A percentile compares a stretch with the other conserved stretches of the same genome.
Evolutionary conservation across 23 tunicate species (phyloP).

Genomic region (Ciona savignyi): DNA sequence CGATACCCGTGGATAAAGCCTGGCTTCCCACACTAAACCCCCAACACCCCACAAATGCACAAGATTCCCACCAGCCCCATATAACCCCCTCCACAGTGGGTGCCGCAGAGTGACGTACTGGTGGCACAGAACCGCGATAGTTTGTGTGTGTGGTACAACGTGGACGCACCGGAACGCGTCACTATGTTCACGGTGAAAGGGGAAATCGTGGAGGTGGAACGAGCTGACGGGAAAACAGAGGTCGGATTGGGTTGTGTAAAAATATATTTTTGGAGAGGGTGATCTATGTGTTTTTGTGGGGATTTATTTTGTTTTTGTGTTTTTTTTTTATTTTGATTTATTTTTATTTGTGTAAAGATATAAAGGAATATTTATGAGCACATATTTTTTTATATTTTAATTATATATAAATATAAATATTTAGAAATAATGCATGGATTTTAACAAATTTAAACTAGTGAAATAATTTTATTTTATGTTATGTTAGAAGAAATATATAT

Average conservation of each 20-base stretch:
- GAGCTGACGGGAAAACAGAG: constrained; percentile 83
- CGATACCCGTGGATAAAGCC: too few relatives aligned
- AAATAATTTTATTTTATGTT: too few relatives aligned
- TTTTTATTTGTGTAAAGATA: not conserved
- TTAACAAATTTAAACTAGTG: too few relatives aligned
- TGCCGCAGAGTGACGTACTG: constrained; percentile 96
- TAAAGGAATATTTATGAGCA: too few relatives aligned
- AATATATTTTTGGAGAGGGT: not conserved
- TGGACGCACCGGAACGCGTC: constrained; percentile 87
- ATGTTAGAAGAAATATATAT: too few relatives aligned
- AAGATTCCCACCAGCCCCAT: too few relatives aligned
- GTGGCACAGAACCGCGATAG: constrained; percentile 91
- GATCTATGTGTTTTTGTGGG: not conserved
- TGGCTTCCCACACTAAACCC: too few relatives aligned
- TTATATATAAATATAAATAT: too few relatives aligned
- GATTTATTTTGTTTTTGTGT: not conserved
- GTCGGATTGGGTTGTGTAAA: constrained; percentile 11
- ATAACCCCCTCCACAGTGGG: constrained; percentile 60
- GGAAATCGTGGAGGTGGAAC: constrained; percentile 61
- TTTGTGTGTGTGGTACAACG: constrained; percentile 96
- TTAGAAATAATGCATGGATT: too few relatives aligned
- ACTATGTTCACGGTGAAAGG: constrained; percentile 95
- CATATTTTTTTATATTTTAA: too few relatives aligned
- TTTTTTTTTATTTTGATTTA: not conserved
- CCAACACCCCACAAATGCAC: too few relatives aligned